These are phyloP conservation scores for Eulemur rufifrons DNA, from an alignment of 2,113 vertebrate species.

Conservation along the genomic window DNA sequence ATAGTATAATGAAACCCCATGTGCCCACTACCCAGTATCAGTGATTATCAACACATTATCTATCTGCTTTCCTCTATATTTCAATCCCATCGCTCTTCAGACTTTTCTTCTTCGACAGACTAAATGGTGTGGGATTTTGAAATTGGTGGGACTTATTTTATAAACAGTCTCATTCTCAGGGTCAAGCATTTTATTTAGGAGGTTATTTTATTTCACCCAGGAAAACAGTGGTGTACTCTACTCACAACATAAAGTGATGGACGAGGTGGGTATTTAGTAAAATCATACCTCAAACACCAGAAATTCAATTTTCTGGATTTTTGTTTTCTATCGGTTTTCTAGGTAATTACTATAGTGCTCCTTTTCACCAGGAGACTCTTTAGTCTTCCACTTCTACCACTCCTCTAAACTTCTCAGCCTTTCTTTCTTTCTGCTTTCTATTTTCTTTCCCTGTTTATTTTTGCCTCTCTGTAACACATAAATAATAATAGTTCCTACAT, in stretches of 20 bases:
- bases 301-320: not conserved
- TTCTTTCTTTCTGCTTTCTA: not conserved
- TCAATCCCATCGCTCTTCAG: not conserved
- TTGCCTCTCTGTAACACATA: conserved; percentile 58
- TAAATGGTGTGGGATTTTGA: not conserved
- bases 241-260: not conserved
- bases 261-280: not conserved
- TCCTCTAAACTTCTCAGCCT: not conserved
- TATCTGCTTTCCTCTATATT: not conserved
- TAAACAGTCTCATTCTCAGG: not conserved
- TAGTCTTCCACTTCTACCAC: not conserved
- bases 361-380: not conserved
- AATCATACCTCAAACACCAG: not conserved
- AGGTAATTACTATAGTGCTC: not conserved
- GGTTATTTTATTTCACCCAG: not conserved
- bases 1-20: not conserved
- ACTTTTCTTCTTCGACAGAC: not conserved
- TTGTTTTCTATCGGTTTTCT: not conserved
- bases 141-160: not conserved
- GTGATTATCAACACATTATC: not conserved
- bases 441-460: conserved; percentile 63
- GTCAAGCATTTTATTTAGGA: not conserved
- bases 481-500: conserved; percentile 74
- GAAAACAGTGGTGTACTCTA: not conserved
- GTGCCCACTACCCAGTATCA: not conserved